Conservation (phyloP, 23 tunicate species). For the Ciona savignyi region DNA sequence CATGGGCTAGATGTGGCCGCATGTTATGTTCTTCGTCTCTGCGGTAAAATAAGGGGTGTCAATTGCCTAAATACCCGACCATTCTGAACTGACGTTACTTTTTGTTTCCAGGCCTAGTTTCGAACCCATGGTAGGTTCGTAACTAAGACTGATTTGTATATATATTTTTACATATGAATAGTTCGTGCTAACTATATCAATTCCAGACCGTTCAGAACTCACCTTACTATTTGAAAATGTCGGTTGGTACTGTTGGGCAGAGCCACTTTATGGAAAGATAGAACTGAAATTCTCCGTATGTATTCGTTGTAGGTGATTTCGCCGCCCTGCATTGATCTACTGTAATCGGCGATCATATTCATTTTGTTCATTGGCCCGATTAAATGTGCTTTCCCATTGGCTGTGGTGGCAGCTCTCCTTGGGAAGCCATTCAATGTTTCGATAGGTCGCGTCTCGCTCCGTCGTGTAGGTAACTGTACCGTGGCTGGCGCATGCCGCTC, state of each 20-base stretch:
- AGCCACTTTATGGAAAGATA: constrained; percentile 67
- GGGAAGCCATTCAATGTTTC: constrained; percentile 26
- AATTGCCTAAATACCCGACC: no score
- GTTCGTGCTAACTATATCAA: background rate
- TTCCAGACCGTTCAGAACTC: background rate
- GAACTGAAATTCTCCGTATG: constrained; percentile 58
- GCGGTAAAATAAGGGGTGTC: no score
- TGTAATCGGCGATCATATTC: constrained; percentile 88
- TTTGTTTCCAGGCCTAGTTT: no score
- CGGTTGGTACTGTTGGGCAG: constrained; percentile 56
- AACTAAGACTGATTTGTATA: background rate
- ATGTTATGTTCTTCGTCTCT: constrained; percentile 55
- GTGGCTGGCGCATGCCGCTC: constrained; percentile 18
- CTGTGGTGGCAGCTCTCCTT: constrained; percentile 43
- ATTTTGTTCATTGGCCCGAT: constrained; percentile 94
- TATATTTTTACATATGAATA: background rate
- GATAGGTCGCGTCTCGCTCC: background rate
- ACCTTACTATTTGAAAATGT: constrained; percentile 77
- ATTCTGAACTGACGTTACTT: no score
- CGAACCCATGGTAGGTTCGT: no score
- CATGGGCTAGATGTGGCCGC: constrained; percentile 57
- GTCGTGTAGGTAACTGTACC: constrained; percentile 27
- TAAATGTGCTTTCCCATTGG: constrained; percentile 69
- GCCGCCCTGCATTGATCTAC: constrained; percentile 54
- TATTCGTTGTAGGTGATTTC: constrained; percentile 69